phyloP scores from a whole-genome alignment of 2,113 vertebrate genomes.

The Ciconia stormi region DNA sequence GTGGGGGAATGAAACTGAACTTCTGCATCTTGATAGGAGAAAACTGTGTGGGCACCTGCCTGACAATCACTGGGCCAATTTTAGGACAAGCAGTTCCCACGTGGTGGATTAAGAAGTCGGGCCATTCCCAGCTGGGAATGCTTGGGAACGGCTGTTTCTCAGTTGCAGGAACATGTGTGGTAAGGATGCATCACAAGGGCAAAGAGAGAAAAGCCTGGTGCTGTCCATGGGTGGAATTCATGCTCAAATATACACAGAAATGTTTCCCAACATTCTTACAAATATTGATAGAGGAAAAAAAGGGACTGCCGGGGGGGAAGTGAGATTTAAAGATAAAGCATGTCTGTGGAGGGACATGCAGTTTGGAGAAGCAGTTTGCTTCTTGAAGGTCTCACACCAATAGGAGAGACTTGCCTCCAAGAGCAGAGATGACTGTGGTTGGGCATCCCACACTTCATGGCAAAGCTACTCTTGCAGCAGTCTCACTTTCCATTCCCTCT shows the following conservation, averaged over 20 bases:
- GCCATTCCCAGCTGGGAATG: neutral
- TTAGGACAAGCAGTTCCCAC: neutral
- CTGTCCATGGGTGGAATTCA: neutral
- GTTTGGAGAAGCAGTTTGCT: neutral
- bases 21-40: neutral
- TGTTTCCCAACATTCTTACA: neutral
- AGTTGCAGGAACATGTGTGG: neutral
- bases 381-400: neutral
- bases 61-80: neutral
- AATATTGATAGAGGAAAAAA: neutral
- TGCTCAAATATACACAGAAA: neutral
- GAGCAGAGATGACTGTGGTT: neutral
- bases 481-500: constrained; percentile 15
- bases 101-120: neutral
- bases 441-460: neutral
- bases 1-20: neutral
- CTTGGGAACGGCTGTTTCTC: neutral
- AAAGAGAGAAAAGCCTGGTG: neutral
- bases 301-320: neutral
- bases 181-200: neutral
- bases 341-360: neutral
- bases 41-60: neutral
- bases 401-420: neutral
- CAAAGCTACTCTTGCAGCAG: constrained; percentile 33
- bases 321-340: neutral